Evolutionary conservation across 2,797 vertebrate species (phyloP), one percentile per base, ranked within the genome.

Genomic region (Ispidina picta): DNA sequence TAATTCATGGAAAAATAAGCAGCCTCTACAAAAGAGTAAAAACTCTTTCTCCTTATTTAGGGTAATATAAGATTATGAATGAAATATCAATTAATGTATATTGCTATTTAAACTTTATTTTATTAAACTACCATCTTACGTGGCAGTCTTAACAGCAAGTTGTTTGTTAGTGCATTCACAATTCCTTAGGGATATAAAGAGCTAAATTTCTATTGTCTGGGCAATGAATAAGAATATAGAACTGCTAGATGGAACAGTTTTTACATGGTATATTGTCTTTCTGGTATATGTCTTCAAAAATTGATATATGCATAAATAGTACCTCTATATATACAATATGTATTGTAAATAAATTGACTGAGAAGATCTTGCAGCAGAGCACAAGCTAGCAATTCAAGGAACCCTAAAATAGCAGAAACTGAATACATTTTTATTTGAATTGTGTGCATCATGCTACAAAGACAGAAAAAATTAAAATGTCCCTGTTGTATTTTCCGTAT

Each of bases 41-140:
- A 48, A 7, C 4, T 58, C 83, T 66, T 89, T 8, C n/a, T 79
- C 13, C 26, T 86, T 75, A 63, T 78, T 89, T 63, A 65, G 39
- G 39, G 7, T 76, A 85, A 69, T 78, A 58, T 7, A 12, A 16
- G 8, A 75, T 81, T 94, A n/a, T 87, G 52, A 94, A 70, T 31
- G 37, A 89, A 91, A 86, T 39, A 68, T 3, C 54, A 95, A 71
- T 79, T 81, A 76, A 58, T 84, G 21, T 20, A 84, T 49, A 76
- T 79, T 95, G 43, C 31, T 92, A 9, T 72, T 83, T 91, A 77
- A 73, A 31, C 26, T 59, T 89, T 68, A 73, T 58, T 77, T 75
- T 89, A 79, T 87, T 51, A 19, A 76, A 15, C 31, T 66, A 21
- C 44, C 13, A 9, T 84, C 52, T 92, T 58, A 70, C 23, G 12